Conservation (phyloP, 2,888 invertebrate genomes). For the Mythimna loreyi region DNA sequence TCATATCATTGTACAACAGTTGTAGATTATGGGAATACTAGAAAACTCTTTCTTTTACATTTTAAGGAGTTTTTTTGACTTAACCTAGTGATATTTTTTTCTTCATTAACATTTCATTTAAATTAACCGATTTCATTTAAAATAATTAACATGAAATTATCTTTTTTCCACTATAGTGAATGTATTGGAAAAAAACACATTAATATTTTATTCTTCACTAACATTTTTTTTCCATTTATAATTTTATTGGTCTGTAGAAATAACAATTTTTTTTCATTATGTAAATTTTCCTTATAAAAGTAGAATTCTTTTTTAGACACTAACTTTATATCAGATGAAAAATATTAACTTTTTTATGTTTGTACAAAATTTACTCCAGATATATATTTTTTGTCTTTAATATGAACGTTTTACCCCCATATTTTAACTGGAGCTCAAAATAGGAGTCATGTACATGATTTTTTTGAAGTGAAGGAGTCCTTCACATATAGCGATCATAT, state of each 20-base stretch:
- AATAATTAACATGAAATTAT: no score
- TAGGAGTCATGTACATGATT: background rate
- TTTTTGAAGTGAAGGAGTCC: no score
- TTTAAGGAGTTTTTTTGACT: background rate
- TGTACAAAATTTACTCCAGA: conserved; percentile 3
- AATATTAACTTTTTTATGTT: background rate
- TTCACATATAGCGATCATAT: no score
- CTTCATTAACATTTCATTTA: background rate
- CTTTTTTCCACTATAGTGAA: no score
- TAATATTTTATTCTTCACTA: background rate
- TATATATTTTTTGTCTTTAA: background rate
- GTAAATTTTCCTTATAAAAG: background rate
- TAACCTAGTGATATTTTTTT: background rate
- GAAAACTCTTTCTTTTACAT: background rate
- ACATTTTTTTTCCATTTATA: background rate
- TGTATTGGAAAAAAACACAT: no score
- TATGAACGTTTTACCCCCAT: background rate
- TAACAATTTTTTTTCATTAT: background rate
- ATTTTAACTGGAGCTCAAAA: background rate
- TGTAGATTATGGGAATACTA: conserved; percentile 44
- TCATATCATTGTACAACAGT: conserved; percentile 72
- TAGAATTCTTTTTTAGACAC: no score
- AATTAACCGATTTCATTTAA: background rate
- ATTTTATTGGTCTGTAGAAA: background rate
- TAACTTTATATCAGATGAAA: no score